Evolutionary conservation across 1,140 invertebrate genomes (phyloP).

Genomic region (Berghia stephanieae): DNA sequence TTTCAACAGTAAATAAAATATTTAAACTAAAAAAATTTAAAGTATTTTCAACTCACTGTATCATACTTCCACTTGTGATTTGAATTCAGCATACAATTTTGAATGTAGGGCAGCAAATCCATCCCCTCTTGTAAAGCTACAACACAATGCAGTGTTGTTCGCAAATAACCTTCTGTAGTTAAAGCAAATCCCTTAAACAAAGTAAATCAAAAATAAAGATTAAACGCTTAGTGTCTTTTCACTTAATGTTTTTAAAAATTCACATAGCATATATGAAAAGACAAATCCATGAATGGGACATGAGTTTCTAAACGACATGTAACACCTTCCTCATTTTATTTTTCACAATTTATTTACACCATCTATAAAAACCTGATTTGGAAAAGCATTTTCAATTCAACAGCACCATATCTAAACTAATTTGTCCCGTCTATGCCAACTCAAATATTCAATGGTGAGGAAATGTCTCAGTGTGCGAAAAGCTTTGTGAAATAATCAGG

Average conservation of each 20-base stretch:
- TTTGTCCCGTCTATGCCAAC: too few species aligned
- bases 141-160: constrained; percentile 48
- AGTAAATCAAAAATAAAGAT: background rate
- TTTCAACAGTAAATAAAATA: too few species aligned
- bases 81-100: constrained; percentile 46
- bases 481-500: too few species aligned
- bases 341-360: background rate
- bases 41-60: constrained; percentile 39
- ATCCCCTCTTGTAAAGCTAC: constrained; percentile 36
- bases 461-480: too few species aligned
- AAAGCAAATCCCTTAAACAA: constrained; percentile 45
- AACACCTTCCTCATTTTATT: background rate
- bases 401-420: background rate
- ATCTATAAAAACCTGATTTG: background rate
- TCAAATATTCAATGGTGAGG: too few species aligned
- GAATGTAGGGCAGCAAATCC: constrained; percentile 40
- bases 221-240: background rate
- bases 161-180: constrained; percentile 35
- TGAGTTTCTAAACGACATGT: too few species aligned
- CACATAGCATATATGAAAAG: background rate
- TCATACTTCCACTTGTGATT: constrained; percentile 42
- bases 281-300: too few species aligned
- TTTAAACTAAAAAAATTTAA: too few species aligned
- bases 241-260: background rate
- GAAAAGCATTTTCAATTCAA: background rate